These are phyloP conservation scores for Pycnomerus fuliginosus DNA, from an alignment of 2,888 invertebrate genomes.

Conservation along the genomic window DNA sequence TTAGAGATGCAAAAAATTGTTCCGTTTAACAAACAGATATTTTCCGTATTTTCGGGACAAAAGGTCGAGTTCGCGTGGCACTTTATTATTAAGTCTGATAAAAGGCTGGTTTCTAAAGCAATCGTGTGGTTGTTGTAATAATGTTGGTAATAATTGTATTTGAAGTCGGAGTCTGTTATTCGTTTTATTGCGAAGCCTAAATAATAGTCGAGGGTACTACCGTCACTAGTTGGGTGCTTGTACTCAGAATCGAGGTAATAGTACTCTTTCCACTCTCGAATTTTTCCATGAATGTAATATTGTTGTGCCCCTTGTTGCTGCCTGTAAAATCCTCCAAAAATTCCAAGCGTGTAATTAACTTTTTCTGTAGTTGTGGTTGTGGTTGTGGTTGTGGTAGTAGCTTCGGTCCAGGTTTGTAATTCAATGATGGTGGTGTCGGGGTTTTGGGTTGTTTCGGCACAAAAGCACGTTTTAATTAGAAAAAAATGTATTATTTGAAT, in stretches of 20 bases:
- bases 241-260: slow-evolving; percentile 17
- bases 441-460: too few relatives aligned
- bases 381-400: too few relatives aligned
- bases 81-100: slow-evolving; percentile 1
- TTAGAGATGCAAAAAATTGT: slow-evolving; percentile 25
- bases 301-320: slow-evolving; percentile 2
- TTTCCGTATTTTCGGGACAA: slow-evolving; percentile 27
- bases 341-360: too few relatives aligned
- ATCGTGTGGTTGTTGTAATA: slow-evolving; percentile 19
- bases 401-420: too few relatives aligned
- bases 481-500: too few relatives aligned
- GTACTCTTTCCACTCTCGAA: slow-evolving; percentile 7
- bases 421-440: too few relatives aligned
- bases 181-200: slow-evolving; percentile 18
- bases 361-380: too few relatives aligned
- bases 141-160: slow-evolving; percentile 14
- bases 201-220: slow-evolving; percentile 22
- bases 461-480: too few relatives aligned
- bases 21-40: slow-evolving; percentile 23
- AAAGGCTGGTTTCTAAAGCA: too few relatives aligned
- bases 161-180: slow-evolving; percentile 20
- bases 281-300: slow-evolving; percentile 21
- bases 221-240: slow-evolving; percentile 8
- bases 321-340: too few relatives aligned
- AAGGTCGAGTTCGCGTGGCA: slow-evolving; percentile 17